A percentile compares a stretch with the other conserved stretches of the same genome.
These are phyloP conservation scores for Ramphastos sulfuratus DNA, from an alignment of 2,113 vertebrate species.

Conservation along the genomic window DNA sequence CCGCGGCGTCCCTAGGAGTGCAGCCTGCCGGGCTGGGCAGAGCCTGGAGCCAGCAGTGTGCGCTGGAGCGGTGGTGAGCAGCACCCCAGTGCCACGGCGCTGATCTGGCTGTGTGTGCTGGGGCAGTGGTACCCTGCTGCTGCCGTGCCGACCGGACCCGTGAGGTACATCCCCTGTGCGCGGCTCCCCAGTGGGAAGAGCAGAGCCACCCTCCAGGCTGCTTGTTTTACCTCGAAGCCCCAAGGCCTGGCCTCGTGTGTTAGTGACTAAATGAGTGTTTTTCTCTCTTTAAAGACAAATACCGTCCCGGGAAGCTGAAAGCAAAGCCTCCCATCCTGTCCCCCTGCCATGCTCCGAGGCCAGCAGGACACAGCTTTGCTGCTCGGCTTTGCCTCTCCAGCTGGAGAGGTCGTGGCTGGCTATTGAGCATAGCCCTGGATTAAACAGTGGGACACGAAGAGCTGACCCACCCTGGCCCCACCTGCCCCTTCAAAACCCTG, in stretches of 20 bases:
- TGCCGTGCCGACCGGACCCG: rapidly evolving
- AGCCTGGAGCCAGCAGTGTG: rapidly evolving
- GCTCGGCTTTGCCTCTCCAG: neutral
- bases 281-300: neutral
- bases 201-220: neutral
- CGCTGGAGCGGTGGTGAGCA: neutral
- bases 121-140: neutral
- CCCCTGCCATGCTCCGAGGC: rapidly evolving
- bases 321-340: rapidly evolving
- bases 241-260: rapidly evolving
- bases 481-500: neutral
- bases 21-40: neutral
- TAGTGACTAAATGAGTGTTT: neutral
- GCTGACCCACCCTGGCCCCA: neutral
- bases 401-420: neutral
- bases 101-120: neutral
- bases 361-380: neutral
- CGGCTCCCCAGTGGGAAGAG: rapidly evolving
- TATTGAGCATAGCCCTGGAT: neutral
- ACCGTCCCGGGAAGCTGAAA: neutral
- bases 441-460: neutral
- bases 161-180: neutral
- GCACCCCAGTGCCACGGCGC: rapidly evolving
- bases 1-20: rapidly evolving
- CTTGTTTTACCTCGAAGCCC: neutral